Evolutionary conservation across 2,888 invertebrate species (phyloP).

Genomic region (Saturnia japonica): DNA sequence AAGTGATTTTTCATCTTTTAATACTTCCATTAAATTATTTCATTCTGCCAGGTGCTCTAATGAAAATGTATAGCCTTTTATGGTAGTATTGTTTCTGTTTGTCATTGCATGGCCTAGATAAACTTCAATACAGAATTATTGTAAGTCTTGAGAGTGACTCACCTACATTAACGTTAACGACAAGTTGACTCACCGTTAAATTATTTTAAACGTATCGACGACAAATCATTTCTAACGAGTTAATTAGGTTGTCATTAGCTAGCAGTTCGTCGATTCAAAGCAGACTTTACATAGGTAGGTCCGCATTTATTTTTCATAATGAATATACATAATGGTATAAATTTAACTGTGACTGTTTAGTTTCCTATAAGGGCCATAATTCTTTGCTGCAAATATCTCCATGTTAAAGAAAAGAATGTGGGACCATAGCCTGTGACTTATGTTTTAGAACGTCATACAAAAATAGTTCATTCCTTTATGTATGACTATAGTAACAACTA

Average conservation of each 20-base stretch:
- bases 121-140: slow-evolving; percentile 42
- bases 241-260: slow-evolving; percentile 3
- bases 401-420: neutral
- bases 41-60: slow-evolving; percentile 46
- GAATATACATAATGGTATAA: neutral
- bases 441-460: neutral
- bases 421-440: neutral
- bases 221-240: slow-evolving; percentile 9
- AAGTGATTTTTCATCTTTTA: slow-evolving; percentile 30
- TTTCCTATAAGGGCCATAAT: neutral
- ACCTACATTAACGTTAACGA: slow-evolving; percentile 55
- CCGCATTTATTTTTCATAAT: neutral
- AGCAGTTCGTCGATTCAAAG: slow-evolving; percentile 11
- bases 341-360: neutral
- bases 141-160: slow-evolving; percentile 61
- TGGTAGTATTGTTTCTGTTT: slow-evolving; percentile 54
- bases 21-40: neutral
- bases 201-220: slow-evolving; percentile 42
- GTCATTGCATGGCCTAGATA: slow-evolving; percentile 64
- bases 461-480: neutral
- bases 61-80: slow-evolving; percentile 58
- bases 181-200: slow-evolving; percentile 47
- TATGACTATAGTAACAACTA: neutral
- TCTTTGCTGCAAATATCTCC: neutral
- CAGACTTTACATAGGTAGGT: neutral